Evolutionary conservation across 2,113 vertebrate species (phyloP), one percentile per base, ranked within the genome.

Genomic region (Eulemur macaco): DNA sequence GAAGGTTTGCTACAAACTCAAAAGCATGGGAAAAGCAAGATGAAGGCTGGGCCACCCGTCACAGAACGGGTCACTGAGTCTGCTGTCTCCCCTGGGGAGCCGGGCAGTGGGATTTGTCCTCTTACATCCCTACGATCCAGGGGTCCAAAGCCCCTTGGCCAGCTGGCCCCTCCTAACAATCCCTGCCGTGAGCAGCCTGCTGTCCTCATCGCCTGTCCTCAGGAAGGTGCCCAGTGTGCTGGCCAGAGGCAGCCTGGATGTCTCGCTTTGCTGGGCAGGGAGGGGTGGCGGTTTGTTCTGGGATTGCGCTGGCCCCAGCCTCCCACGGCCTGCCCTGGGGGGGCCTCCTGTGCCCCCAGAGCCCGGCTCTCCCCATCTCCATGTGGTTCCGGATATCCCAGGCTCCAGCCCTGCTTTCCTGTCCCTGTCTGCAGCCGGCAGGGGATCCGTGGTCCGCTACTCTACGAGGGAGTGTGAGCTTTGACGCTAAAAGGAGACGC

Each of bases 41-140:
- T 5, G 31, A 42, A 10, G 4, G 68, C 10, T 6, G 21, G 31
- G 3, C 68, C 2, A 50, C 8, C 17, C 7, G 1, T 12, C 52
- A 47, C 50, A 0, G 29, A 8, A 12, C 0, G 0, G 37, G 56
- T 14, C 10, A 3, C 81, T 5, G 0, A 23, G 20, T 15, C 42
- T 1, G 0, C 66, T 0, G 0, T 14, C 58, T 12, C 82, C 47
- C 63, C 0, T 1, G 39, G 12, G 15, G 54, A 23, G 68, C 21
- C 0, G 25, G n/a, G 9, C 31, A 1, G 5, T 6, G 29, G n/a
- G 0, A 8, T 25, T 4, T 1, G 10, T 6, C 25, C 77, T 6
- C 34, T 17, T 1, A 0, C 4, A 11, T 9, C 3, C 1, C 42
- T 0, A 0, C 0, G 4, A 18, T 6, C 39, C 31, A 27, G 45